Conservation (phyloP, 2,888 invertebrate genomes). For the Perizoma flavofasciatum region DNA sequence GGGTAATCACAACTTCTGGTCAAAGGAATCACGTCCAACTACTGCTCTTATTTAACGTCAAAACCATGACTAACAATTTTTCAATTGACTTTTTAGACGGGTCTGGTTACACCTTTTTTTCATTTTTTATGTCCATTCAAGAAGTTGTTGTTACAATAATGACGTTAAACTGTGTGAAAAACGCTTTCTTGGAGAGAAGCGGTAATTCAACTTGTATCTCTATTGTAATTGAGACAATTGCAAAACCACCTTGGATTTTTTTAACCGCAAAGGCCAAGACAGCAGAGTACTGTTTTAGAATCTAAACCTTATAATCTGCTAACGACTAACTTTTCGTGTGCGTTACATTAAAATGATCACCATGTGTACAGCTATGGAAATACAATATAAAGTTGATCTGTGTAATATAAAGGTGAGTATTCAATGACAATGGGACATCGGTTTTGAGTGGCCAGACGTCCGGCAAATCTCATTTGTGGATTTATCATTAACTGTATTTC, state of each 20-base stretch:
- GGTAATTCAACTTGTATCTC: constrained; percentile 25
- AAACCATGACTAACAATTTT: constrained; percentile 32
- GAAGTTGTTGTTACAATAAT: constrained; percentile 23
- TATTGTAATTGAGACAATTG: constrained; percentile 26
- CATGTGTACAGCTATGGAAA: constrained; percentile 59
- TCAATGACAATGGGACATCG: constrained; percentile 75
- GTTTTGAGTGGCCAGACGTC: constrained; percentile 81
- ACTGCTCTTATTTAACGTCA: constrained; percentile 19
- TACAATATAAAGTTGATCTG: constrained; percentile 65
- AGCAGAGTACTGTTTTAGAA: constrained; percentile 7
- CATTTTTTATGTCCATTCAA: constrained; percentile 28
- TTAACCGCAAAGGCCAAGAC: constrained; percentile 14
- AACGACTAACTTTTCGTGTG: not conserved
- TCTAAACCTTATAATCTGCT: not conserved
- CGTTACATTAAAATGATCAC: constrained; percentile 42
- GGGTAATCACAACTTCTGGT: constrained; percentile 23
- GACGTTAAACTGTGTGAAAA: constrained; percentile 24
- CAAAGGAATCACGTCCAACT: constrained; percentile 19
- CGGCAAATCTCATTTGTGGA: constrained; percentile 84
- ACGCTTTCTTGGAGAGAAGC: constrained; percentile 17
- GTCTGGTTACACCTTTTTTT: constrained; percentile 25
- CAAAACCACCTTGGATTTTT: constrained; percentile 17
- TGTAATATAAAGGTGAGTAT: constrained; percentile 79
- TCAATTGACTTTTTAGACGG: constrained; percentile 28
- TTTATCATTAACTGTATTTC: constrained; percentile 83